Base-by-base conservation (phyloP, 2,797 vertebrate species). In the Enteromius anoplus region DNA sequence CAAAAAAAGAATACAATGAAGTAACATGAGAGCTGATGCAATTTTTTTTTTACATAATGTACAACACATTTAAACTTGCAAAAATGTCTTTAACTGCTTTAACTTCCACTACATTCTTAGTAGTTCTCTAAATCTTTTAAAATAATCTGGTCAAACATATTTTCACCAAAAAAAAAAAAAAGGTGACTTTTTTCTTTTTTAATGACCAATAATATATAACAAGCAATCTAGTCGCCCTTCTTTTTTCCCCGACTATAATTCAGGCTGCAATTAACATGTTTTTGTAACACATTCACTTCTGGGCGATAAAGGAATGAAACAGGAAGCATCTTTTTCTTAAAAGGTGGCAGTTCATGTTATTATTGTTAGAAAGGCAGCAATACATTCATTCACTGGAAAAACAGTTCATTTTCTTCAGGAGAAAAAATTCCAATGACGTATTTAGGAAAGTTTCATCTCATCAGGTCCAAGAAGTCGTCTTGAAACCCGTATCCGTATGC, bases 1-100 rank as follows among this genome's bases (percentile, higher is more conserved):
- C 42, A 66, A 62, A 83, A 65, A 71, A 73, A 53, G 3, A 47
- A 55, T 91, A 92, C 86, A 90, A 90, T 88, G 91, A 83, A 88
- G 91, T 86, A 91, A 86, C 64, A 77, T 91, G 64, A 85, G 75
- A 85, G 69, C 89, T 60, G 90, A 86, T 90, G 84, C 90, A 92
- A 84, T 86, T 88, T 94, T 95, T 49, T 45, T 26, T 93, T 69
- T 95, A 95, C 94, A 96, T 91, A 93, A 95, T 94, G 88, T 95
- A 95, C 94, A 95, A 92, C 89, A 92, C 87, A 92, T 90, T 92
- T 68, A 91, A 87, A 88, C 87, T 69, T 15, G 4, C 5, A 70
- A 29, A 78, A 83, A 72, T 21, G 1, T 58, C 62, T 89, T 91
- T 92, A 94, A 93, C 91, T 94, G 92, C 91, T 93, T 89, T 80